Conservation (phyloP, 2,888 invertebrate species). For the Poecilus cupreus region DNA sequence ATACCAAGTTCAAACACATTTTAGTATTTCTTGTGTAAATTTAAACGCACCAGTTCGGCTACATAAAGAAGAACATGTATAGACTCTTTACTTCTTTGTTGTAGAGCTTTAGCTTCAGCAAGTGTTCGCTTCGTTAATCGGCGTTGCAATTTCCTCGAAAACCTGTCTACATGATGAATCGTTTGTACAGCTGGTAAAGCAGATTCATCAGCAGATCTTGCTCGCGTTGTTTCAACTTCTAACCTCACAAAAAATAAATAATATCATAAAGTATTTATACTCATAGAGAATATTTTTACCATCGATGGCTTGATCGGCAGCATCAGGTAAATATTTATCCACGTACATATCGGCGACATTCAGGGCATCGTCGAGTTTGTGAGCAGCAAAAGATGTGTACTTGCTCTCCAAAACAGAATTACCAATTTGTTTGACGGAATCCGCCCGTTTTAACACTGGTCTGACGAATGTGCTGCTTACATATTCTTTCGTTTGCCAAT, state of each 20-base stretch:
- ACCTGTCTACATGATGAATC: constrained; percentile 85
- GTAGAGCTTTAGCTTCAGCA: constrained; percentile 86
- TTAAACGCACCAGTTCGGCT: constrained; percentile 80
- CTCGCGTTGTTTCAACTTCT: background rate
- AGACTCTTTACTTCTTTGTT: constrained; percentile 84
- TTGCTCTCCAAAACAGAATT: constrained; percentile 81
- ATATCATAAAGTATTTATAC: background rate
- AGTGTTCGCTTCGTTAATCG: constrained; percentile 85
- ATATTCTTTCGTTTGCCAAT: constrained; percentile 86
- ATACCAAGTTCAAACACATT: background rate
- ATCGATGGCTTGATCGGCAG: constrained; percentile 79
- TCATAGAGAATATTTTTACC: constrained; percentile 71
- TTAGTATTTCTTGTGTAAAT: background rate
- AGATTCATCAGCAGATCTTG: constrained; percentile 64
- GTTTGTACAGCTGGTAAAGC: constrained; percentile 82
- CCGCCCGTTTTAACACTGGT: constrained; percentile 85
- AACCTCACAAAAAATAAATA: background rate
- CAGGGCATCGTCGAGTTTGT: constrained; percentile 84
- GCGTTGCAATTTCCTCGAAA: constrained; percentile 85
- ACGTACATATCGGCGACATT: constrained; percentile 87
- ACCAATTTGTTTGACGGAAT: constrained; percentile 88
- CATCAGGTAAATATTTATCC: constrained; percentile 86
- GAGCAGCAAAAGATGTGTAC: constrained; percentile 83
- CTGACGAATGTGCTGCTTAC: constrained; percentile 79
- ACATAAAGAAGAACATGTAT: constrained; percentile 86